These are phyloP conservation scores for Glyptemys insculpta DNA, from an alignment of 2,797 vertebrate genomes.

Conservation along the genomic window DNA sequence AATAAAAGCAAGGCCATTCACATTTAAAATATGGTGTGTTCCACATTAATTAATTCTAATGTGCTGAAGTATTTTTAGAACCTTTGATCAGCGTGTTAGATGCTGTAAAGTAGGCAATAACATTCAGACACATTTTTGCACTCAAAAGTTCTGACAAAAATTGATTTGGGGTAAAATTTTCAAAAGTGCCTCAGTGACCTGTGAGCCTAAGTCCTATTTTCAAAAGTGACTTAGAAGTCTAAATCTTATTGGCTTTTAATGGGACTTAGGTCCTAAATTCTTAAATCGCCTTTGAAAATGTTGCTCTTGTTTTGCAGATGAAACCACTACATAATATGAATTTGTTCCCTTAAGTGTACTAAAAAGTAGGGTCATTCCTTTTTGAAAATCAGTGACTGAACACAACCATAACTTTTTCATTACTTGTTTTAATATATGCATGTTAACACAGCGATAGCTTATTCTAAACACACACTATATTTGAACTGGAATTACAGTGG, in stretches of 20 bases:
- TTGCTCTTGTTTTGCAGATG: neutral
- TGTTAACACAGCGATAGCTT: neutral
- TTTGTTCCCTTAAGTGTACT: neutral
- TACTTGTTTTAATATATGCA: neutral
- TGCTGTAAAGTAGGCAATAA: neutral
- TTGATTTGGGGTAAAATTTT: neutral
- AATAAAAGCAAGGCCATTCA: neutral
- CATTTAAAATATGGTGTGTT: neutral
- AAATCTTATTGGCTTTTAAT: neutral
- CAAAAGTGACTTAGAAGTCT: neutral
- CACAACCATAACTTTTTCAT: neutral
- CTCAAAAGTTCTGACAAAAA: neutral
- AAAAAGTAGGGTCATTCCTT: neutral
- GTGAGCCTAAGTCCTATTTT: neutral
- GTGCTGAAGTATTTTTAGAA: neutral
- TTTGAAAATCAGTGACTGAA: neutral
- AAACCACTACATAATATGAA: neutral
- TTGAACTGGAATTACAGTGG: neutral
- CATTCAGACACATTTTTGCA: fast-evolving
- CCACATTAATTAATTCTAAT: neutral
- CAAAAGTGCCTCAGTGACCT: neutral
- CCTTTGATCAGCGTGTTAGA: neutral
- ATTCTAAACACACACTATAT: neutral
- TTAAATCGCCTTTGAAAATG: neutral
- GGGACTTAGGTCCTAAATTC: neutral